Conservation (phyloP, 2,888 invertebrate genomes). For the Hedychridium roseum region DNA sequence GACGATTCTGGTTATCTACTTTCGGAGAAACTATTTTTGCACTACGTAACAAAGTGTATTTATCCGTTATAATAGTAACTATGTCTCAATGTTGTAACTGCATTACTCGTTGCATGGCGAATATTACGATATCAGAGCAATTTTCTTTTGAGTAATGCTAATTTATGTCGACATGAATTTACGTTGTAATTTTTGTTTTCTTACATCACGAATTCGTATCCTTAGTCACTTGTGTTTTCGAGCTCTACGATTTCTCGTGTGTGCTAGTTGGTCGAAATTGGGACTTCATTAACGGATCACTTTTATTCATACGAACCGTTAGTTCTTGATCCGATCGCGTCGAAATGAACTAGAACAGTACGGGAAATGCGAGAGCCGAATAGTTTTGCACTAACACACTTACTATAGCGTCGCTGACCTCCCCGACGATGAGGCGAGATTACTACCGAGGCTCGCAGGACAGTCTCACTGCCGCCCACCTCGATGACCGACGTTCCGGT, state of each 20-base stretch:
- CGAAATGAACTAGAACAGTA: conserved; percentile 32
- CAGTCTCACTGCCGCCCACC: conserved; percentile 76
- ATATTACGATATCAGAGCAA: conserved; percentile 23
- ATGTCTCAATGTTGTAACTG: conserved; percentile 49
- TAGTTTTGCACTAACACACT: conserved; percentile 61
- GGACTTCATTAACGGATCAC: conserved; percentile 1
- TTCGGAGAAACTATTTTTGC: too few relatives aligned
- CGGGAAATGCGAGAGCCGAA: conserved; percentile 55
- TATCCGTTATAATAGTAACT: conserved; percentile 34
- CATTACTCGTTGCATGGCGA: conserved; percentile 49
- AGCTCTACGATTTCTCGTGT: conserved; percentile 46
- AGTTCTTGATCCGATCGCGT: not conserved
- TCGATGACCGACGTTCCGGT: conserved; percentile 68
- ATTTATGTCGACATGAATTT: conserved; percentile 10
- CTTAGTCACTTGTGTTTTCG: conserved; percentile 35
- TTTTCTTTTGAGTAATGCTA: conserved; percentile 22
- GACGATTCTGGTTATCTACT: too few relatives aligned
- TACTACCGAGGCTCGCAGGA: conserved; percentile 93
- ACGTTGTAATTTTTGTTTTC: conserved; percentile 22
- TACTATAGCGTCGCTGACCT: conserved; percentile 64
- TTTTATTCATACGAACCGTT: conserved; percentile 5
- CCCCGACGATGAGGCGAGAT: conserved; percentile 82
- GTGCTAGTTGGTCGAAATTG: conserved; percentile 26
- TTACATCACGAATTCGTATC: conserved; percentile 28
- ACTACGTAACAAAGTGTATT: conserved; percentile 34